phyloP scores from a whole-genome alignment of 2,888 invertebrate species.

The Scaptomyza tumidula region DNA sequence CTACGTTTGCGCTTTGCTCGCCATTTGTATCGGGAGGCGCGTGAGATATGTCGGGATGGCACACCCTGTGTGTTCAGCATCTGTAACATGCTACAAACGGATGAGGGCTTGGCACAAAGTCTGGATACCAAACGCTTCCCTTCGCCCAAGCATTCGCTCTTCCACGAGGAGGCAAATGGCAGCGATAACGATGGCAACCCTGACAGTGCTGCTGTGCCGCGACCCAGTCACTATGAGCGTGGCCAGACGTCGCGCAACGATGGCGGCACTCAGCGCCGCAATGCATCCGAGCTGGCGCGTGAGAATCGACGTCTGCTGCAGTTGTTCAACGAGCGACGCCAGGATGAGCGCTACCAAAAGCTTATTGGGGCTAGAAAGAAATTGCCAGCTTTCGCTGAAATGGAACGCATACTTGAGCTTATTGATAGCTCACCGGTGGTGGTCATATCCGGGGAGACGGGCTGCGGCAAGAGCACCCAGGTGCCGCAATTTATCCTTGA shows the following conservation, averaged over 20 bases:
- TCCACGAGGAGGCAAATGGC: slow-evolving; percentile 86
- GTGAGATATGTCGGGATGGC: slow-evolving; percentile 87
- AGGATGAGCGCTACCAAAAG: slow-evolving; percentile 87
- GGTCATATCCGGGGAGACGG: slow-evolving; percentile 93
- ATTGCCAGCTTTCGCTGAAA: slow-evolving; percentile 90
- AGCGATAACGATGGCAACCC: slow-evolving; percentile 53
- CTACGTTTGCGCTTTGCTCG: slow-evolving; percentile 88
- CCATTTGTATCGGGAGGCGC: slow-evolving; percentile 89
- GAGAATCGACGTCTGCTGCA: slow-evolving; percentile 88
- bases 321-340: slow-evolving; percentile 87
- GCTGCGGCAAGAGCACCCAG: slow-evolving; percentile 94
- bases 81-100: slow-evolving; percentile 89
- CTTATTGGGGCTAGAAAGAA: slow-evolving; percentile 88
- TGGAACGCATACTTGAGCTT: slow-evolving; percentile 88
- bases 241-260: slow-evolving; percentile 86
- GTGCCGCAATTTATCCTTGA: slow-evolving; percentile 98
- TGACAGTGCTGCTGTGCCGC: slow-evolving; percentile 57
- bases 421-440: slow-evolving; percentile 86
- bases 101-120: slow-evolving; percentile 87
- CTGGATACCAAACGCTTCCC: slow-evolving; percentile 86
- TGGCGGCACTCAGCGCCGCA: slow-evolving; percentile 84
- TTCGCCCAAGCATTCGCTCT: slow-evolving; percentile 86
- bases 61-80: slow-evolving; percentile 90
- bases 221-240: slow-evolving; percentile 88
- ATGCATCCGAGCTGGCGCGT: slow-evolving; percentile 86